phyloP scores from a whole-genome alignment of 2,113 vertebrate species.

The Felis chaus region DNA sequence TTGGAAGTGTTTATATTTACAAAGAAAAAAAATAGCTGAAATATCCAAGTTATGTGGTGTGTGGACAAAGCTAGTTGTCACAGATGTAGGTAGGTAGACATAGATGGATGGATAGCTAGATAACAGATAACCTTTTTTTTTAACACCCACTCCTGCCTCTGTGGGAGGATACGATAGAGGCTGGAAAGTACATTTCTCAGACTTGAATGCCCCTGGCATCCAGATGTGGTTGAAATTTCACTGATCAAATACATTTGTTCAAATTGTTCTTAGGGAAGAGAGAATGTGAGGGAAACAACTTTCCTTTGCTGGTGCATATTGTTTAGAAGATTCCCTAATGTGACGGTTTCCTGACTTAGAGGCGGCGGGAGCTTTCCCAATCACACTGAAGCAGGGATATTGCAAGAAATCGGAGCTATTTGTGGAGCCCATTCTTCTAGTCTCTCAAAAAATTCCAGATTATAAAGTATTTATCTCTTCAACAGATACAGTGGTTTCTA shows the following conservation, averaged over 20 bases:
- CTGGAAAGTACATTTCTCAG: not conserved
- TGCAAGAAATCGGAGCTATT: not conserved
- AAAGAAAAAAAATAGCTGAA: not conserved
- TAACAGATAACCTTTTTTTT: not conserved
- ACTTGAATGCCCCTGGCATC: not conserved
- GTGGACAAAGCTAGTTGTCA: not conserved
- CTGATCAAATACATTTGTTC: not conserved
- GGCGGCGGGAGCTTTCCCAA: not conserved
- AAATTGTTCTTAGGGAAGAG: not conserved
- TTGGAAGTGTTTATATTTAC: not conserved
- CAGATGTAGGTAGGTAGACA: not conserved
- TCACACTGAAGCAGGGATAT: not conserved
- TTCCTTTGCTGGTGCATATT: not conserved
- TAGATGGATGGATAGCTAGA: not conserved
- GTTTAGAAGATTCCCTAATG: not conserved
- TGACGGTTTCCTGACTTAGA: not conserved
- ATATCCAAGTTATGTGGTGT: not conserved
- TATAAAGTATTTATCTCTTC: not conserved
- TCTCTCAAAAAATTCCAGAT: not conserved
- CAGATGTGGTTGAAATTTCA: not conserved
- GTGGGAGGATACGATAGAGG: accelerated
- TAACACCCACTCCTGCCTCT: not conserved
- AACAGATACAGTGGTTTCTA: not conserved
- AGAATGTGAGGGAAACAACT: not conserved
- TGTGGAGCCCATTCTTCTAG: not conserved